These are phyloP conservation scores for Caenorhabditis sinica DNA, from an alignment of 2,888 invertebrate species.

Conservation along the genomic window DNA sequence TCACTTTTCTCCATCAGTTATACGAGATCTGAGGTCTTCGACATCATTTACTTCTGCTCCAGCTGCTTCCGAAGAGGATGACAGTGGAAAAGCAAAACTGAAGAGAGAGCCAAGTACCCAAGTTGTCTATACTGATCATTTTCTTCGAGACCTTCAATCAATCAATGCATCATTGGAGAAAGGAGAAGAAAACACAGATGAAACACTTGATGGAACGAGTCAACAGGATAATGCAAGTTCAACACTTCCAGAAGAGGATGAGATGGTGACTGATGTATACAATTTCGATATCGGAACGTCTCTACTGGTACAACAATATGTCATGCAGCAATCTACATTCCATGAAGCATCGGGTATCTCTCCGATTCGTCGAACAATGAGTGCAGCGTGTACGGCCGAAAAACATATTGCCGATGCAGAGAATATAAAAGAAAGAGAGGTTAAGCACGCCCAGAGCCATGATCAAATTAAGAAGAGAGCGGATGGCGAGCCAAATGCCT, in stretches of 20 bases:
- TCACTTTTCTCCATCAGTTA: conserved; percentile 47
- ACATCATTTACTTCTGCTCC: conserved; percentile 53
- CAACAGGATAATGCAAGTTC: conserved; percentile 22
- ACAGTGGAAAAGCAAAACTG: conserved; percentile 21
- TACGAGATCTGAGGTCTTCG: conserved; percentile 55
- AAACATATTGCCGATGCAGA: conserved; percentile 38
- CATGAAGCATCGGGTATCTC: conserved; percentile 51
- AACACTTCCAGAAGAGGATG: conserved; percentile 49
- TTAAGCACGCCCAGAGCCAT: conserved; percentile 67
- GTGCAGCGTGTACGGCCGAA: conserved; percentile 53
- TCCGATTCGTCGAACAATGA: conserved; percentile 67
- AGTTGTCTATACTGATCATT: conserved; percentile 68
- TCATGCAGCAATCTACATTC: conserved; percentile 55
- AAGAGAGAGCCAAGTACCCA: conserved; percentile 59
- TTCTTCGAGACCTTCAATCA: conserved; percentile 63
- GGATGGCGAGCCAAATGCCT: conserved; percentile 65
- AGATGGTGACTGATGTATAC: conserved; percentile 41
- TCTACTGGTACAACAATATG: conserved; percentile 41
- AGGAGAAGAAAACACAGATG: conserved; percentile 32
- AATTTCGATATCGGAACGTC: conserved; percentile 41
- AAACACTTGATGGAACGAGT: background rate
- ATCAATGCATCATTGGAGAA: conserved; percentile 50
- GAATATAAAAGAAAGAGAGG: conserved; percentile 52
- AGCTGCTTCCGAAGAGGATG: conserved; percentile 10
- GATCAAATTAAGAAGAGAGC: conserved; percentile 67